Conservation (phyloP, 2,888 invertebrate genomes). For the Julus scandinavius region DNA sequence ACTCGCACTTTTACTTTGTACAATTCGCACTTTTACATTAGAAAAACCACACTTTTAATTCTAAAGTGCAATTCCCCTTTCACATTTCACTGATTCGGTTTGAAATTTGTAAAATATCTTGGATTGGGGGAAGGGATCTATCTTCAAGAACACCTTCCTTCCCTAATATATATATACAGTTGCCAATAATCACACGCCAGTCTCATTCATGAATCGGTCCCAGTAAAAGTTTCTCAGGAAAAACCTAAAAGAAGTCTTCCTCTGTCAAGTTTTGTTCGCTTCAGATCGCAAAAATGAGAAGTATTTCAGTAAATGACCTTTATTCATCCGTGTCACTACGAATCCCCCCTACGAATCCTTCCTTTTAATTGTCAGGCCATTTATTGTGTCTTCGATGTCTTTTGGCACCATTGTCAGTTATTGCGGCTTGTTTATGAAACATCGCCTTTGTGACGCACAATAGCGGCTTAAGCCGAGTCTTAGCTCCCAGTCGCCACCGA, state of each 20-base stretch:
- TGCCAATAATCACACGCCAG: too few species aligned
- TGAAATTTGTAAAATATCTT: too few species aligned
- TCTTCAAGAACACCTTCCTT: too few species aligned
- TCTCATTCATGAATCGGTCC: too few species aligned
- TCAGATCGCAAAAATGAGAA: not conserved
- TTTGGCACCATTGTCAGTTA: conserved; percentile 28
- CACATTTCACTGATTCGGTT: too few species aligned
- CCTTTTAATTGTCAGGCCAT: conserved; percentile 32
- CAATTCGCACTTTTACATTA: too few species aligned
- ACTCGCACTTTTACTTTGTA: too few species aligned
- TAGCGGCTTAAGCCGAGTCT: not conserved
- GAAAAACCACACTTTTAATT: too few species aligned
- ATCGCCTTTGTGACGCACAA: conserved; percentile 16
- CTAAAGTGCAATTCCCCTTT: too few species aligned
- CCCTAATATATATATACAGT: too few species aligned
- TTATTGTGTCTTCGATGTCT: conserved; percentile 32
- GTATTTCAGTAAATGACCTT: not conserved
- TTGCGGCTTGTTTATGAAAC: conserved; percentile 19
- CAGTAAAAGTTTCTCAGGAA: not conserved
- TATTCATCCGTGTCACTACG: not conserved
- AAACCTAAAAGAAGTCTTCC: not conserved
- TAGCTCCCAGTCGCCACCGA: not conserved
- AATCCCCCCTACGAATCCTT: not conserved
- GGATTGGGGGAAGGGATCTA: too few species aligned
- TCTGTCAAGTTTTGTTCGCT: not conserved